These are phyloP conservation scores for Luscinia megarhynchos DNA, from an alignment of 2,797 vertebrate species.

Conservation along the genomic window DNA sequence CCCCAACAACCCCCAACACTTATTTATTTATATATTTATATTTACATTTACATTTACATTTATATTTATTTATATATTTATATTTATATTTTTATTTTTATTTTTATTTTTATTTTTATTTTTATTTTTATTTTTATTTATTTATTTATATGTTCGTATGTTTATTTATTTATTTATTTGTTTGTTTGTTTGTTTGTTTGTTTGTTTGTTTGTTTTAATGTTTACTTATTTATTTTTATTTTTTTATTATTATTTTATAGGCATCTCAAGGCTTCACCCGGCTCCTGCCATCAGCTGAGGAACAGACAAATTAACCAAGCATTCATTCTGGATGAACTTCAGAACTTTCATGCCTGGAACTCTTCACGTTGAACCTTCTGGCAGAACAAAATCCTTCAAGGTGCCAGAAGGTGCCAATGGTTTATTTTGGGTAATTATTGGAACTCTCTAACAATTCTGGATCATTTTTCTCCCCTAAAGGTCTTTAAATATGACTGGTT, in stretches of 20 bases:
- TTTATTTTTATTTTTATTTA: no score
- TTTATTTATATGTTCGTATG: no score
- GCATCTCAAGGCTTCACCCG: not conserved
- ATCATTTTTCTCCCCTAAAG: not conserved
- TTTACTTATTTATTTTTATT: no score
- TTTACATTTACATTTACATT: no score
- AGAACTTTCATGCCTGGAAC: not conserved
- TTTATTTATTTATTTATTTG: no score
- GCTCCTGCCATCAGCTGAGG: not conserved
- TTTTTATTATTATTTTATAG: no score
- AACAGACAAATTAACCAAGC: not conserved
- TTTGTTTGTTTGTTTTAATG: no score
- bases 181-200: no score
- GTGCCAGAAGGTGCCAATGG: not conserved
- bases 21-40: no score
- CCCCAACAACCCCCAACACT: not conserved
- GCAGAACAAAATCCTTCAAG: not conserved
- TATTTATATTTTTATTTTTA: no score
- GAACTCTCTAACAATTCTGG: not conserved
- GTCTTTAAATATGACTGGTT: not conserved
- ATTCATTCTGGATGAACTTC: rapidly evolving
- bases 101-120: no score
- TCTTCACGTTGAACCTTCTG: not conserved
- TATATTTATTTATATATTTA: no score
- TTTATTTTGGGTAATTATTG: not conserved